Evolutionary conservation across 2,888 invertebrate species (phyloP), one percentile per base, ranked within the genome.

Genomic region (Phortica magna): DNA sequence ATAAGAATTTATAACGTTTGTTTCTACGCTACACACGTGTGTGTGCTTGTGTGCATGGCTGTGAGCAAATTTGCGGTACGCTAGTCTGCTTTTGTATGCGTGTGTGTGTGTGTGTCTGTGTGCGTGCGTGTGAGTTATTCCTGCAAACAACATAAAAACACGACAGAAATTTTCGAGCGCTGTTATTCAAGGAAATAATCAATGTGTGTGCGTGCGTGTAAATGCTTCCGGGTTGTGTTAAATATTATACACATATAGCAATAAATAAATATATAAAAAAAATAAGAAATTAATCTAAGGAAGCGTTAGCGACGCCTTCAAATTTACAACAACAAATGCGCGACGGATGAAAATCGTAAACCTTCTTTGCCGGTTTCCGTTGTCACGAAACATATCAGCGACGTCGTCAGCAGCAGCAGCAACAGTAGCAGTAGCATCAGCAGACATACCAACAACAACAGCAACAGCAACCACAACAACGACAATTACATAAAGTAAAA

Each of bases 161-260:
- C 53, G 22, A 17, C 42, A 41, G 39, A 67, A 48, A 12, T 48
- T 48, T 48, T 48, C 48, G 2, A 48, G 22, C 71, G 31, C 41
- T 61, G 42, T 43, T 7, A 43, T 14, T 12, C 61, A 57, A 68
- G 22, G 17, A 75, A 68, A 53, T 67, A 76, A 76, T 76, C 76
- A 65, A 76, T 73, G 72, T 73, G 61, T 75, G 59, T 73, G 73
- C 17, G 65, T 65, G 74, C 64, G 67, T 74, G 57, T 41, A 57
- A 53, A 14, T 42, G 71, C 71, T 71, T 75, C 75, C 75, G 75
- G 71, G 71, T 75, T 75, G 75, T 75, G 55, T 71, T 71, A 53
- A 64, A 75, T 67, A 53, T 31, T 59, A 71, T 19, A 31, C n/a
- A 22, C 31, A 43, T 53, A 39, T 59, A 65, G 19, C 65, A 39